Evolutionary conservation across 2,797 vertebrate genomes (phyloP).

Genomic region (Centroberyx gerrardi): DNA sequence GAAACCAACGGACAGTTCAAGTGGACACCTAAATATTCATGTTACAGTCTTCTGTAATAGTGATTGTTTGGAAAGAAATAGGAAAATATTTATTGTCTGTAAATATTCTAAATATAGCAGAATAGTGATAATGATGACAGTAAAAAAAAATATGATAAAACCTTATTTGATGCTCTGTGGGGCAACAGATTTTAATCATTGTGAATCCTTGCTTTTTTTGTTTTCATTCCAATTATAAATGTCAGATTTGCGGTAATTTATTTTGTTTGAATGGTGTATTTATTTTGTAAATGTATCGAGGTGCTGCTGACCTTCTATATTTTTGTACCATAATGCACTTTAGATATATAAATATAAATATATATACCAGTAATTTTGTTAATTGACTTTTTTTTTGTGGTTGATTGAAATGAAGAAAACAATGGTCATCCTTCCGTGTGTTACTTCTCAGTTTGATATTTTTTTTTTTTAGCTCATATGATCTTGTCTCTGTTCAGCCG

Average conservation of each 20-base stretch:
- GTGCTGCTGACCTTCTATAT: constrained; percentile 98
- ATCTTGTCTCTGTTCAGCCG: not conserved
- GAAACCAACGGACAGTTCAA: constrained; percentile 83
- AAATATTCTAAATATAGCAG: constrained; percentile 93
- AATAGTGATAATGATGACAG: constrained; percentile 77
- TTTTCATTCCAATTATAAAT: constrained; percentile 87
- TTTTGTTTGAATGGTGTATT: constrained; percentile 95
- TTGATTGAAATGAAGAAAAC: constrained; percentile 89
- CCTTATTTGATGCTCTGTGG: constrained; percentile 72
- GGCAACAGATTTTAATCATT: constrained; percentile 80
- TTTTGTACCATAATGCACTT: constrained; percentile 99
- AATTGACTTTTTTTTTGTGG: constrained; percentile 89
- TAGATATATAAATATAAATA: constrained; percentile 94
- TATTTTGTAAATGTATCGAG: constrained; percentile 98
- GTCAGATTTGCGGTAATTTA: constrained; percentile 95
- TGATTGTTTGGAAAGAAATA: constrained; percentile 92
- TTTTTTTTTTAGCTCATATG: constrained; percentile 5
- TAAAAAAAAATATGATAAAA: constrained; percentile 76
- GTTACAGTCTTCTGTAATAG: constrained; percentile 89
- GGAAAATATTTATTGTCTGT: constrained; percentile 97
- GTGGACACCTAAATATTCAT: constrained; percentile 86
- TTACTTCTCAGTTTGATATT: constrained; percentile 28
- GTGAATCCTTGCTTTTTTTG: constrained; percentile 82
- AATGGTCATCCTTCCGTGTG: constrained; percentile 65
- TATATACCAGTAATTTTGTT: constrained; percentile 89